Percentiles rank a stretch among this genome's conserved stretches.
Conservation (phyloP, 2,797 vertebrate species). For the Acrossocheilus fasciatus region DNA sequence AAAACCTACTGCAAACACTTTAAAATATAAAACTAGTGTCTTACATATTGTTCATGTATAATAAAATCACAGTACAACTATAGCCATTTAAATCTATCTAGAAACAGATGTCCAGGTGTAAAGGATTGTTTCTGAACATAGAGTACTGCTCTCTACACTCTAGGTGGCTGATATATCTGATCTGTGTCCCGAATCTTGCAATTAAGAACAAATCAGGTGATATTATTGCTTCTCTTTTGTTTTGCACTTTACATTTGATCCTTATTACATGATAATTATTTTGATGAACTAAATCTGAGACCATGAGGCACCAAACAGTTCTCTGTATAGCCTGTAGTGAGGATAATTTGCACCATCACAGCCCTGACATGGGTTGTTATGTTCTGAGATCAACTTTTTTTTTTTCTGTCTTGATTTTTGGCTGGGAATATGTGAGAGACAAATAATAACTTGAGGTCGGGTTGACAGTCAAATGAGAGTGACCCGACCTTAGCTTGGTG, state of each 20-base stretch:
- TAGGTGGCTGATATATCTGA: conserved; percentile 39
- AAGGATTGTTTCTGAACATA: neutral
- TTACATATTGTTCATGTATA: neutral
- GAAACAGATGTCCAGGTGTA: neutral
- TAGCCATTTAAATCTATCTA: neutral
- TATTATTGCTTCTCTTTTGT: conserved; percentile 46
- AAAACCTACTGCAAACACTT: neutral
- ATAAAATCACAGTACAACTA: neutral
- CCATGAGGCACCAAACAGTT: conserved; percentile 15
- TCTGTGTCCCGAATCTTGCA: conserved; percentile 31
- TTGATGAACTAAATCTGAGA: conserved; percentile 47
- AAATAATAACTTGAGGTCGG: conserved; percentile 67
- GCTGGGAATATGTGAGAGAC: conserved; percentile 9
- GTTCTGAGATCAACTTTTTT: neutral
- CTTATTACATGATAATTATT: conserved; percentile 51
- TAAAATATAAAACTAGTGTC: neutral
- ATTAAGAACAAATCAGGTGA: conserved; percentile 32
- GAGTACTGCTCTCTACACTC: neutral
- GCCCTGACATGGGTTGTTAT: conserved; percentile 22
- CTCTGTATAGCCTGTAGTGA: conserved; percentile 25
- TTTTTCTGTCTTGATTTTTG: neutral
- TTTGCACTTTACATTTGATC: conserved; percentile 47
- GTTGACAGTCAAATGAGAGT: conserved; percentile 73
- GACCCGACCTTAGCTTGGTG: conserved; percentile 70
- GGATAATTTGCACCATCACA: conserved; percentile 37